These are phyloP conservation scores for Sinopyrophorus schimmeli DNA, from an alignment of 2,888 invertebrate species.

Conservation along the genomic window DNA sequence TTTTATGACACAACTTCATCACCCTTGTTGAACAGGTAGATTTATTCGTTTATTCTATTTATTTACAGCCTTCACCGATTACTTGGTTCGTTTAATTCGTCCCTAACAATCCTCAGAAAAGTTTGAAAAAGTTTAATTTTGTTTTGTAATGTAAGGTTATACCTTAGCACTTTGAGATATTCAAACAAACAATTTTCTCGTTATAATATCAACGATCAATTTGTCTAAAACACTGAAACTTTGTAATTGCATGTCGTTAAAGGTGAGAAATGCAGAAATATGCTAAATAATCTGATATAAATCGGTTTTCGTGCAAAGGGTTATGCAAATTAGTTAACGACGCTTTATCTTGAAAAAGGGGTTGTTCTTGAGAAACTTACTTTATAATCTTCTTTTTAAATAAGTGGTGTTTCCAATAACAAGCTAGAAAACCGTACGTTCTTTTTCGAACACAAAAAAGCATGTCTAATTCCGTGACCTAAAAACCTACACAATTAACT, in stretches of 20 bases:
- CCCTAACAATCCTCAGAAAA: conserved; percentile 12
- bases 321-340: conserved; percentile 27
- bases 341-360: no score
- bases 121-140: conserved; percentile 36
- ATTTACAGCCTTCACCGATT: neutral
- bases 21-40: conserved; percentile 35
- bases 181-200: conserved; percentile 15
- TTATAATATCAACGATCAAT: conserved; percentile 14
- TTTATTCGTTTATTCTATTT: conserved; percentile 1
- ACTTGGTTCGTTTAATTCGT: neutral
- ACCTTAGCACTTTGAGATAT: conserved; percentile 2
- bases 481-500: no score
- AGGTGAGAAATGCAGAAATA: conserved; percentile 34
- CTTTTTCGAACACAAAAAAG: no score
- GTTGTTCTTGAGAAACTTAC: no score
- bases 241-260: conserved; percentile 33
- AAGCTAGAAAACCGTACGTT: no score
- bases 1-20: conserved; percentile 36
- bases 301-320: conserved; percentile 30
- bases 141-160: conserved; percentile 35
- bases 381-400: no score
- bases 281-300: conserved; percentile 34
- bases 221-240: conserved; percentile 22
- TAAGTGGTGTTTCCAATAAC: no score
- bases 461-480: no score